Conservation (phyloP, 2,797 vertebrate genomes). For the Clarias fuscus region DNA sequence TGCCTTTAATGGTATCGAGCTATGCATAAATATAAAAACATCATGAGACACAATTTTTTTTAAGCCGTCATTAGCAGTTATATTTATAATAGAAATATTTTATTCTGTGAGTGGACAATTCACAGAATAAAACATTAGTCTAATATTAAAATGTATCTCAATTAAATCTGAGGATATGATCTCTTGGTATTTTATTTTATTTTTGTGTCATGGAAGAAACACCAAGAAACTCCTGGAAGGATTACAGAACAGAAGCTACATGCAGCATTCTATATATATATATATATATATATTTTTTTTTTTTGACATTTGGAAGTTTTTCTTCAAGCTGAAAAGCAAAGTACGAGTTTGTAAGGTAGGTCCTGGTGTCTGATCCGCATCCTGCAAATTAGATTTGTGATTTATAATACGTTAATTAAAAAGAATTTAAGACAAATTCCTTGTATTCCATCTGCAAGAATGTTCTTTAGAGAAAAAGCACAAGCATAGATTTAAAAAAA, state of each 20-base stretch:
- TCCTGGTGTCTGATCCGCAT: neutral
- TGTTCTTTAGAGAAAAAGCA: neutral
- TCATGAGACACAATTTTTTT: too few relatives aligned
- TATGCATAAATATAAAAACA: neutral
- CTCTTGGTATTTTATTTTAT: neutral
- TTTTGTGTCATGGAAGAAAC: neutral
- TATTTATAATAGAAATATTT: neutral
- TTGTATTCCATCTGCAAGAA: neutral
- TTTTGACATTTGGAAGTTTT: neutral
- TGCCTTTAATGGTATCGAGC: neutral
- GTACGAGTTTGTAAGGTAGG: neutral
- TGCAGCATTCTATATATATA: too few relatives aligned
- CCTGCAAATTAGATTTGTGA: neutral
- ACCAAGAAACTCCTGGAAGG: neutral
- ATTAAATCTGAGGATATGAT: neutral
- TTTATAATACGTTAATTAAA: neutral
- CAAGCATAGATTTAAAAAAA: neutral
- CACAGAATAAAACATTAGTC: neutral
- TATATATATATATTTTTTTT: too few relatives aligned
- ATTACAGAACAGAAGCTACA: neutral
- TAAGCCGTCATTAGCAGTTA: neutral
- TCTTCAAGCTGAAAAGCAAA: neutral
- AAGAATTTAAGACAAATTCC: neutral
- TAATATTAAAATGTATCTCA: neutral
- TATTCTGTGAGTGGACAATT: neutral